phyloP scores from a whole-genome alignment of 2,888 invertebrate genomes.

The Melanostoma mellinum region DNA sequence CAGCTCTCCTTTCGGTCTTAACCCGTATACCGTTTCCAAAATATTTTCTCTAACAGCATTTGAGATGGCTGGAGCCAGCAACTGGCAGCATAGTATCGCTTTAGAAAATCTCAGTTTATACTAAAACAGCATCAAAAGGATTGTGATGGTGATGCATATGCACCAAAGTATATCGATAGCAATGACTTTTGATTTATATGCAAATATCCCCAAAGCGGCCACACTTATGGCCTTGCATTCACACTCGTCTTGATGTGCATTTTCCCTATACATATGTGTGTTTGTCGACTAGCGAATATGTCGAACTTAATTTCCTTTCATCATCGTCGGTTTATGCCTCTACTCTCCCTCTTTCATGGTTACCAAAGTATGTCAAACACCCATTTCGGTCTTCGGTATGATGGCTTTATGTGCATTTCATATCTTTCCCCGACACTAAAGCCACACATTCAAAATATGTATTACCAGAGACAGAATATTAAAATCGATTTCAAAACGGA shows the following conservation, averaged over 20 bases:
- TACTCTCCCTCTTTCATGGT: background rate
- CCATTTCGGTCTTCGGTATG: background rate
- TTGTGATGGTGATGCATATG: conserved; percentile 9
- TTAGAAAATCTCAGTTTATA: conserved; percentile 36
- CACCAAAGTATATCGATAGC: conserved; percentile 37
- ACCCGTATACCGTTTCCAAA: conserved; percentile 22
- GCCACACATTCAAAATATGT: conserved; percentile 41
- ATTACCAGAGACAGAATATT: conserved; percentile 30
- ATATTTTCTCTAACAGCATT: conserved; percentile 46
- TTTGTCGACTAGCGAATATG: background rate
- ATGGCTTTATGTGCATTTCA: conserved; percentile 20
- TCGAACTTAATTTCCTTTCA: conserved; percentile 63
- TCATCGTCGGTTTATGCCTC: background rate
- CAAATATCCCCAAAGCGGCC: conserved; percentile 58
- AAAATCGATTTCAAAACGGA: conserved; percentile 56
- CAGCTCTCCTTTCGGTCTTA: conserved; percentile 21
- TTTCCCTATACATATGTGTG: background rate
- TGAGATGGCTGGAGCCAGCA: conserved; percentile 5
- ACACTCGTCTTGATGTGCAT: conserved; percentile 9
- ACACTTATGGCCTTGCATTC: conserved; percentile 21
- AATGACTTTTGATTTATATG: conserved; percentile 70
- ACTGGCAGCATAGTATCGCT: conserved; percentile 39
- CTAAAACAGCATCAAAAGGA: conserved; percentile 33
- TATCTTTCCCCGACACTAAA: conserved; percentile 46
- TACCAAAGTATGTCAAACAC: conserved; percentile 48